Base-by-base conservation (phyloP, 2,888 invertebrate species). In the Oligia strigilis region DNA sequence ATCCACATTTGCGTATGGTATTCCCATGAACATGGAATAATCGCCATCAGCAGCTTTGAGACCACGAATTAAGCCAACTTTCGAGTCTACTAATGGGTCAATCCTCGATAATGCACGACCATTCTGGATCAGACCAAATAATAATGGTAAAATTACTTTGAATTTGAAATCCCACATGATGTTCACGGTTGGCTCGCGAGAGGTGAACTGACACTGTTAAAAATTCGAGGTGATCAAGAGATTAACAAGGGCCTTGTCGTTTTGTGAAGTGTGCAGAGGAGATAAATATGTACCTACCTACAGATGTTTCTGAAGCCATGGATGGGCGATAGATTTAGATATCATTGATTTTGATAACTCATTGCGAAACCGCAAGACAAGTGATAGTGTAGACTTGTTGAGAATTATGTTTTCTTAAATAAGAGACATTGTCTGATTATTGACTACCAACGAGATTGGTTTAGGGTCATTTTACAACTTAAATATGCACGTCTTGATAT, bases 1-100 rank as follows among this genome's bases (percentile, higher is more conserved):
- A 67, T 94, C 85, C 1, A 95, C 92, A 29, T 84, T 90, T 19
- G 93, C 95, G 55, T 94, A 95, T 0, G 95, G 95, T 88, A 95
- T 94, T 13, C 95, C 95, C 88, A 95, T 88, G 70, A 94, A 95
- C 93, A 94, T 94, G 9, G 92, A 89, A 78, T 94, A 93, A 65
- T 91, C 90, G 0, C 94, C 94, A 87, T 94, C 93, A 0, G 91
- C 66, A 4, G 94, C 93, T 55, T 82, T 88, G 29, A 94, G 73
- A 3, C 95, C 95, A 60, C 93, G 89, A 58, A 95, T 92, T 40
- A 91, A 80, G 0, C 95, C 95, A 8, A 91, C 78, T 75, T 91
- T 91, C 0, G 94, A 91, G n/a, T 92, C 88, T 8, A 94, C 95
- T 70, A 95, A 78, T 1, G 94, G 95, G 67, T 93, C 93, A 73